These are phyloP conservation scores for Myathropa florea DNA, from an alignment of 2,888 invertebrate genomes.

Conservation along the genomic window DNA sequence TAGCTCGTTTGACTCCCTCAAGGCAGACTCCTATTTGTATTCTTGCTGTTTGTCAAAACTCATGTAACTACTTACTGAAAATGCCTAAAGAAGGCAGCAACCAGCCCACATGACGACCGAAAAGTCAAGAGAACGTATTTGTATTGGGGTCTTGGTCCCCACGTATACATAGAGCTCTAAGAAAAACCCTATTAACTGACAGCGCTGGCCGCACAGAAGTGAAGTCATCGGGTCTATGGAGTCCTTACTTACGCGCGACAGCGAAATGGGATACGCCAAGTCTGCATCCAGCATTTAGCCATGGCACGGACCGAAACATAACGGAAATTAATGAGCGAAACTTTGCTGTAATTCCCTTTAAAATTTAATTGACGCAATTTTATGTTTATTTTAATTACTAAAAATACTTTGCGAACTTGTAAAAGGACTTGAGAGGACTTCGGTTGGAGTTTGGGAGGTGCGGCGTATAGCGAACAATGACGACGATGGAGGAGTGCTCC, in stretches of 20 bases:
- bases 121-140: background rate
- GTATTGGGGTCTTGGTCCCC: background rate
- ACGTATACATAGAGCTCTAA: too few species aligned
- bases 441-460: slow-evolving; percentile 20
- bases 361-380: slow-evolving; percentile 70
- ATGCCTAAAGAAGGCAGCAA: background rate
- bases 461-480: background rate
- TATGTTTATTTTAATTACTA: slow-evolving; percentile 70
- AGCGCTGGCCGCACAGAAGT: background rate
- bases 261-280: background rate
- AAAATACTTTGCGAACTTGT: slow-evolving; percentile 70
- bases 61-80: background rate
- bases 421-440: slow-evolving; percentile 64
- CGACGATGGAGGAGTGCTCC: background rate
- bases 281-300: background rate
- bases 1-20: background rate
- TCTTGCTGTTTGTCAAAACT: background rate
- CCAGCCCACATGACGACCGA: background rate
- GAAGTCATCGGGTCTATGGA: background rate
- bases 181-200: background rate
- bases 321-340: slow-evolving; percentile 68
- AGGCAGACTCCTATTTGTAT: background rate
- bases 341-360: slow-evolving; percentile 63
- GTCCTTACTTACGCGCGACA: background rate
- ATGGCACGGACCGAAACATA: slow-evolving; percentile 36